A percentile compares a stretch with the other conserved stretches of the same genome.
phyloP scores from a whole-genome alignment of 2,888 invertebrate genomes.

The Epinotia ramella region DNA sequence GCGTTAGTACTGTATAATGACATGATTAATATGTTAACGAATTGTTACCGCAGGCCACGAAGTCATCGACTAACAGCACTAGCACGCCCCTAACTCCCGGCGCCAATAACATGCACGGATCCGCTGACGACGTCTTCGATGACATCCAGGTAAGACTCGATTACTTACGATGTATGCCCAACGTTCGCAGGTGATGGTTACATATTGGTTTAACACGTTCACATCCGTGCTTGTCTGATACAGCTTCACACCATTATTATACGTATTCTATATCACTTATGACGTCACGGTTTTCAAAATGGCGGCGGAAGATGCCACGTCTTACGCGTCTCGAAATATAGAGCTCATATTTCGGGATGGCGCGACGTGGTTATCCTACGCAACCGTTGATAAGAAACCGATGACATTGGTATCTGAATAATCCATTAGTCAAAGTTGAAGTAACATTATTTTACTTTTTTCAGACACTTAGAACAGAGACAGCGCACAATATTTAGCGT shows the following conservation, averaged over 20 bases:
- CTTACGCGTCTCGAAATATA: constrained; percentile 73
- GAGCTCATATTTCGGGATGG: constrained; percentile 81
- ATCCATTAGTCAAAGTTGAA: constrained; percentile 54
- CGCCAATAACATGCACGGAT: constrained; percentile 75
- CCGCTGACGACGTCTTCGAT: constrained; percentile 79
- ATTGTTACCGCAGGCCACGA: constrained; percentile 68
- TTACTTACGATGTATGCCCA: constrained; percentile 47
- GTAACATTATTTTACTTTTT: constrained; percentile 53
- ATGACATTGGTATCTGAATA: constrained; percentile 55
- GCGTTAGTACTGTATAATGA: not conserved
- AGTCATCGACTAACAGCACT: constrained; percentile 77
- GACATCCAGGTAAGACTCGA: constrained; percentile 76
- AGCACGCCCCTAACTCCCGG: constrained; percentile 77
- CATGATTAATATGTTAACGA: constrained; percentile 35
- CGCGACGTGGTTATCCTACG: constrained; percentile 61
- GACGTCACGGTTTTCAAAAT: constrained; percentile 55
- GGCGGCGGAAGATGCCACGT: constrained; percentile 58
- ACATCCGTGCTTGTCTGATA: constrained; percentile 74
- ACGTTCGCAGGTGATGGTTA: constrained; percentile 75
- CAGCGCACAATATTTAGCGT: constrained; percentile 45
- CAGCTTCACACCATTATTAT: constrained; percentile 67
- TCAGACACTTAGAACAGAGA: constrained; percentile 42
- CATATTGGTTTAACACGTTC: constrained; percentile 78
- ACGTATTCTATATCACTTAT: constrained; percentile 55
- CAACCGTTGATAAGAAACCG: constrained; percentile 50